Evolutionary conservation across 2,888 invertebrate genomes (phyloP).

Genomic region (Spodoptera exigua): DNA sequence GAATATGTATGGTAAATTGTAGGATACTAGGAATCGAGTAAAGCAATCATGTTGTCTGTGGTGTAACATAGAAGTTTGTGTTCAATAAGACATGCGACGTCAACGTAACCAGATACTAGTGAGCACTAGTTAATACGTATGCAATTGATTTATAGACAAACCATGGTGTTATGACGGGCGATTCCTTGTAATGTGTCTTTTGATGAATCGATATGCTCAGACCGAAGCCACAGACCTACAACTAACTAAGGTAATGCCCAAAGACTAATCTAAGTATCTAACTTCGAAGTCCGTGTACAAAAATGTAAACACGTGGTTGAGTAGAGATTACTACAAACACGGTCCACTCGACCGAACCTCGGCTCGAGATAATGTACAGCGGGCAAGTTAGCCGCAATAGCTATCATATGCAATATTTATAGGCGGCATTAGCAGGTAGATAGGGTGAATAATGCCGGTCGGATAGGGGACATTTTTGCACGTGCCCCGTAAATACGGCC

Average conservation of each 20-base stretch:
- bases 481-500: slow-evolving; percentile 61
- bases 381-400: slow-evolving; percentile 42
- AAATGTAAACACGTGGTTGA: slow-evolving; percentile 44
- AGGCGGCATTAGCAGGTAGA: slow-evolving; percentile 79
- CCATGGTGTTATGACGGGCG: slow-evolving; percentile 7
- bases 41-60: slow-evolving; percentile 4
- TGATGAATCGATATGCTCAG: not conserved
- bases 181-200: not conserved
- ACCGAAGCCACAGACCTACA: too few relatives aligned
- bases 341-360: slow-evolving; percentile 42
- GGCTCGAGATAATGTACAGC: slow-evolving; percentile 54
- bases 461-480: slow-evolving; percentile 78
- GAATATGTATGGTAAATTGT: too few relatives aligned
- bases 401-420: slow-evolving; percentile 84
- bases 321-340: slow-evolving; percentile 56
- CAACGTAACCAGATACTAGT: slow-evolving; percentile 4
- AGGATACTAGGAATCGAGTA: slow-evolving; percentile 3
- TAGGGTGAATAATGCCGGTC: slow-evolving; percentile 81
- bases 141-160: slow-evolving; percentile 4
- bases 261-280: too few relatives aligned
- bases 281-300: too few relatives aligned
- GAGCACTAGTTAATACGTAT: slow-evolving; percentile 5
- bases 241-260: too few relatives aligned
- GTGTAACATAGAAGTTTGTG: not conserved
- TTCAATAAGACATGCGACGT: slow-evolving; percentile 11